Evolutionary conservation across 1,140 invertebrate genomes (phyloP).

Genomic region (Gryon sp.): DNA sequence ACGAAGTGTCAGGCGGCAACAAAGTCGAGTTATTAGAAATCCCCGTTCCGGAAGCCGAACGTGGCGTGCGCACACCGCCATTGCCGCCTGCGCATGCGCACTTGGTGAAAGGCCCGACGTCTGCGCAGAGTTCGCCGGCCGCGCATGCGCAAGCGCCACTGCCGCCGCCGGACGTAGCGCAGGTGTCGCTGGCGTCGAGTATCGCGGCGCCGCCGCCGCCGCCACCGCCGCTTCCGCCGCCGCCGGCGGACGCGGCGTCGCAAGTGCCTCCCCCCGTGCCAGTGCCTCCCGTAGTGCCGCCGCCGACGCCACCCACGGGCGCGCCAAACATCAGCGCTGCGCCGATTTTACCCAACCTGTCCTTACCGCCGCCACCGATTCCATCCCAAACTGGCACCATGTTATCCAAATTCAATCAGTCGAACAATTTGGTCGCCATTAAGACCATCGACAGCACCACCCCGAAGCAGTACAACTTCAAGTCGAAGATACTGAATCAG

Average conservation of each 20-base stretch:
- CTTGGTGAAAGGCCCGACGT: conserved; percentile 44
- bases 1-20: conserved; percentile 62
- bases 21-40: conserved; percentile 82
- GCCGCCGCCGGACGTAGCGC: neutral
- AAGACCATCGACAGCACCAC: conserved; percentile 72
- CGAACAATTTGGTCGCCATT: conserved; percentile 74
- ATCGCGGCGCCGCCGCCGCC: conserved; percentile 25
- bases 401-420: conserved; percentile 74
- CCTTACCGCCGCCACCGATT: conserved; percentile 53
- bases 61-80: conserved; percentile 71
- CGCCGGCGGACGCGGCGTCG: conserved; percentile 42
- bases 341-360: conserved; percentile 63
- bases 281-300: conserved; percentile 61
- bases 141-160: neutral
- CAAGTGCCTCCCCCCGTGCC: conserved; percentile 65
- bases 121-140: conserved; percentile 70
- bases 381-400: conserved; percentile 44
- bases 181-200: conserved; percentile 1
- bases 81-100: conserved; percentile 58
- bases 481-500: conserved; percentile 85
- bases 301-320: conserved; percentile 46
- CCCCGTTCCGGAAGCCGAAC: conserved; percentile 78
- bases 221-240: conserved; percentile 31
- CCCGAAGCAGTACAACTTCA: conserved; percentile 76
- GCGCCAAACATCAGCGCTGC: no score